These are phyloP conservation scores for Drosophila mulleri DNA, from an alignment of 2,888 invertebrate species.

Conservation along the genomic window DNA sequence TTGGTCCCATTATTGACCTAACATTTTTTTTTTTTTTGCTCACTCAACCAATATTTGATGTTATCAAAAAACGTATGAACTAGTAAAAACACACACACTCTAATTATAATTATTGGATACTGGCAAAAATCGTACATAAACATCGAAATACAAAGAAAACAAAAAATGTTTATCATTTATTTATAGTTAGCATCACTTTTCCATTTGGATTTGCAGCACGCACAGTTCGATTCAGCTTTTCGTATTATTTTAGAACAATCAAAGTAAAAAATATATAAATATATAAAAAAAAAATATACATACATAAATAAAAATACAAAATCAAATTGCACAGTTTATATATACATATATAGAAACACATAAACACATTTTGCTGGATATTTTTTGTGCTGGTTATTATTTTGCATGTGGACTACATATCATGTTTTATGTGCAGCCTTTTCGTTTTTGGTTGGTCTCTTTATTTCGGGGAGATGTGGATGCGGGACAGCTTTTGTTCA, in stretches of 20 bases:
- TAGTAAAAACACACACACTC: too few species aligned
- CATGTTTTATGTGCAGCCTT: constrained; percentile 3
- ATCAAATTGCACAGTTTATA: background rate
- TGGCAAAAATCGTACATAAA: background rate
- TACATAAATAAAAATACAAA: too few species aligned
- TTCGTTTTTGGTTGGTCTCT: background rate
- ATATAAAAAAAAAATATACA: background rate
- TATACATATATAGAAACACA: constrained; percentile 1
- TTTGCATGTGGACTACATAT: constrained; percentile 16
- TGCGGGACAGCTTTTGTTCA: constrained; percentile 52
- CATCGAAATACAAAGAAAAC: background rate
- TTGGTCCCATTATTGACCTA: too few species aligned
- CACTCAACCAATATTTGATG: too few species aligned
- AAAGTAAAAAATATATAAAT: constrained; percentile 15
- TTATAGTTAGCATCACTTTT: constrained; percentile 19
- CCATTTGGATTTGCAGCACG: background rate
- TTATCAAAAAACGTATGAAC: too few species aligned
- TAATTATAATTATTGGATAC: background rate
- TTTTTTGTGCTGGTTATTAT: constrained; percentile 20
- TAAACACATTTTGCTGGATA: constrained; percentile 2
- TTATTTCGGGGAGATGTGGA: background rate
- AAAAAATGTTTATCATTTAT: constrained; percentile 1
- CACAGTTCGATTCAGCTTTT: constrained; percentile 2
- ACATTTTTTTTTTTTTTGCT: too few species aligned
- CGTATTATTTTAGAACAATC: constrained; percentile 8